phyloP scores from a whole-genome alignment of 2,113 vertebrate genomes.

The Scalopus aquaticus region DNA sequence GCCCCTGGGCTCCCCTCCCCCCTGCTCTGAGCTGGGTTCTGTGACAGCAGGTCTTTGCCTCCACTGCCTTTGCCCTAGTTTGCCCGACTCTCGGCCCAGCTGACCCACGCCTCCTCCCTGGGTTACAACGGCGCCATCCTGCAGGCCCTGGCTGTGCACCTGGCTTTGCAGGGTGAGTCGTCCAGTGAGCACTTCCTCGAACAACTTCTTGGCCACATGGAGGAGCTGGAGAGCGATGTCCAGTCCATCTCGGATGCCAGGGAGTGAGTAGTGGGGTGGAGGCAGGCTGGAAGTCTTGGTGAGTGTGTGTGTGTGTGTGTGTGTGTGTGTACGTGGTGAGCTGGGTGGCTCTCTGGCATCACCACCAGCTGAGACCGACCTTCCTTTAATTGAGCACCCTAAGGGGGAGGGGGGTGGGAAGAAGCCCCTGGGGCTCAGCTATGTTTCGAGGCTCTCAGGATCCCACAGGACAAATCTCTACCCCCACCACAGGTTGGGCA shows the following conservation, averaged over 20 bases:
- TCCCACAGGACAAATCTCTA: constrained; percentile 18
- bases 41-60: constrained; percentile 15
- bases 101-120: constrained; percentile 96
- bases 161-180: constrained; percentile 92
- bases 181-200: constrained; percentile 91
- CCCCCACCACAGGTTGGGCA: constrained; percentile 88
- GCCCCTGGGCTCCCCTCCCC: rapidly evolving
- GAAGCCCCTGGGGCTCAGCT: background rate
- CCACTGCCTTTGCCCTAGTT: constrained; percentile 82
- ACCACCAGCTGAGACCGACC: background rate
- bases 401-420: background rate
- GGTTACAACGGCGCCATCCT: constrained; percentile 97
- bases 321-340: too few relatives aligned
- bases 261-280: constrained; percentile 86
- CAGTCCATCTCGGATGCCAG: constrained; percentile 91
- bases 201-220: constrained; percentile 95
- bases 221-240: constrained; percentile 92
- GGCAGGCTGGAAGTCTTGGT: background rate
- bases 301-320: rapidly evolving
- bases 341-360: background rate
- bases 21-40: background rate
- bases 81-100: constrained; percentile 91
- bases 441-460: background rate
- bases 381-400: background rate
- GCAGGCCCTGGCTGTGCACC: constrained; percentile 95